These are phyloP conservation scores for Cydia pomonella DNA, from an alignment of 1,140 invertebrate species.

Conservation along the genomic window DNA sequence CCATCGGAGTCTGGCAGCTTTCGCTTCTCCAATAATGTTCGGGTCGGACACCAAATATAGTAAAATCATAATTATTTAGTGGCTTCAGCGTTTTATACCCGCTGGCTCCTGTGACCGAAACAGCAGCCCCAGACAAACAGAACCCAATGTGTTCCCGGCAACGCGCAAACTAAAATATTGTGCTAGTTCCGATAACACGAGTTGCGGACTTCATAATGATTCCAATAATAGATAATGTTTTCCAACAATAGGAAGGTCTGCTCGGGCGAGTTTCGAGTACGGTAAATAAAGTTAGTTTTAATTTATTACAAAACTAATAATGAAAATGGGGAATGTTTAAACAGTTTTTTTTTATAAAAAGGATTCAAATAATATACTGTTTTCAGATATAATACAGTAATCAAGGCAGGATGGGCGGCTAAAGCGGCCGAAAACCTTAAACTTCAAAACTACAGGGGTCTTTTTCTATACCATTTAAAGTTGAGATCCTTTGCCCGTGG, in stretches of 20 bases:
- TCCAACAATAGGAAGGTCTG: not conserved
- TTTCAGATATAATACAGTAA: no score
- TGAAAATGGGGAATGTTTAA: not conserved
- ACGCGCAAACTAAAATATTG: slow-evolving; percentile 32
- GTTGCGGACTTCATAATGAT: slow-evolving; percentile 31
- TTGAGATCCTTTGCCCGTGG: no score
- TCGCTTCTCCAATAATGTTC: not conserved
- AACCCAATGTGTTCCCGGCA: slow-evolving; percentile 10
- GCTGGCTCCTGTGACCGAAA: not conserved
- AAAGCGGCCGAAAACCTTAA: no score
- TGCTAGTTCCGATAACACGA: slow-evolving; percentile 29
- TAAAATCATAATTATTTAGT: not conserved
- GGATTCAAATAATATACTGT: not conserved
- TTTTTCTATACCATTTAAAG: no score
- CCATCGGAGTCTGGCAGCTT: no score
- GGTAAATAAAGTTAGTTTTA: not conserved
- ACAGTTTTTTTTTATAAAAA: not conserved
- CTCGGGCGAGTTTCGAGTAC: not conserved
- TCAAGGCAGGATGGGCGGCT: no score
- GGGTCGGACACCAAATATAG: no score
- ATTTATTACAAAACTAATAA: not conserved
- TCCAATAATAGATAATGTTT: slow-evolving; percentile 31
- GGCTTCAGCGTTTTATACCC: not conserved
- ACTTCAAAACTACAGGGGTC: no score
- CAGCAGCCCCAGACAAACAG: not conserved